Base-by-base conservation (phyloP, 2,888 invertebrate genomes). In the Marasmarcha lunaedactyla region DNA sequence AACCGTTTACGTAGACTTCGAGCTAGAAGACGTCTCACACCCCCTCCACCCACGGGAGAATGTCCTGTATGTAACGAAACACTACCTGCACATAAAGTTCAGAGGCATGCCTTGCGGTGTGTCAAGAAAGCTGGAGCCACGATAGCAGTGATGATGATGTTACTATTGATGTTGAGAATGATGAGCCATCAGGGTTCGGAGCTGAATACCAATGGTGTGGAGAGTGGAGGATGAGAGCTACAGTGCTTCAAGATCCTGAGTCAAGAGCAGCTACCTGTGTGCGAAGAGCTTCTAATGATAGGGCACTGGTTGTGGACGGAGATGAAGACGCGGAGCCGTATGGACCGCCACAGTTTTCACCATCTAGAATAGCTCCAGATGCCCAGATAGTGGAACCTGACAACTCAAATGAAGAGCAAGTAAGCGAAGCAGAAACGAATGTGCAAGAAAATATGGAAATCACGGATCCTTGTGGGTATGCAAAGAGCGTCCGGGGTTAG, bases 201-300 rank as follows among this genome's bases (percentile, higher is more conserved):
- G 73, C 95, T 50, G 95, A 95, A 61, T 97, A 96, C 69, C 92
- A 93, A 60, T 96, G 96, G 96, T 94, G 95, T 15, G 95, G 95
- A 0, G 92, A 95, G 66, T 91, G 92, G 58, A 77, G 96, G 42
- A 88, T 93, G 39, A 84, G 91, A 2, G 91, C 90, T 0, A 86
- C 90, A 0, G 89, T 90, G 2, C 71, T 94, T 47, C 85, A 92
- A 37, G 85, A 87, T 46, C 62, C 55, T 1, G 57, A 20, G 20
- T 20, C 62, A 0, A 43, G 76, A 1, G 38, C 54, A 13, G 72
- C 60, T 1, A 62, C 63, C 1, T 49, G 58, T 39, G 66, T 71
- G 14, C 46, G 83, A 0, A 47, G 78, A 0, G 71, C 59, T 1
- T 71, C 71, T 14, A 63, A 63, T 37, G 81, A 84, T 38, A 67